Evolutionary conservation across 2,113 vertebrate species (phyloP), one percentile per base, ranked within the genome.

Genomic region (Acinonyx jubatus): DNA sequence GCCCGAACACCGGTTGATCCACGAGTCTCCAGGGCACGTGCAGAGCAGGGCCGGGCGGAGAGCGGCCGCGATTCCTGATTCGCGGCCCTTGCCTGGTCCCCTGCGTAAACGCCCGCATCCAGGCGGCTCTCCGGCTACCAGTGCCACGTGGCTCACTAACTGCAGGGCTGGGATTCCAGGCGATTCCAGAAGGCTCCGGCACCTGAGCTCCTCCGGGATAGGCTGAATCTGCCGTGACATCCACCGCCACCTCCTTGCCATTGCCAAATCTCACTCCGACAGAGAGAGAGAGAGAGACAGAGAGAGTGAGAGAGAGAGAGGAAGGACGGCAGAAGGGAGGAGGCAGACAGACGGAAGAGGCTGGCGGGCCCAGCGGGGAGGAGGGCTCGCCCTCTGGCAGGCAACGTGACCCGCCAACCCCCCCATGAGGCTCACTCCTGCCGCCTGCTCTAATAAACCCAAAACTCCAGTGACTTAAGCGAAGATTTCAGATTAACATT

Each of bases 401-500:
- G 73, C 94, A 83, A 57, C 16, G 78, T 93, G 97, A 93, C 98
- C 98, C 21, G 19, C 92, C 96, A 33, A 23, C 48, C 57, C 89
- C 91, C 92, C 71, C 83, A 48, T 0, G 96, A 95, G 96, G 81
- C 93, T 33, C 71, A 12, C 71, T 69, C 73, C 84, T 36, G 91
- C 93, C 14, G 95, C 85, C 97, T 96, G 96, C 82, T 95, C 95
- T 98, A 98, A 98, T 98, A 96, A 97, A 98, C 98, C 82, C 68
- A 52, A 97, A 97, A 97, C 97, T 97, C 97, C 96, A 95, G 98
- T 97, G 98, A 94, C 93, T 97, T 91, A 74, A 93, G 80, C 50
- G 91, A 92, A 92, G 97, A 91, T 96, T 98, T 95, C 97, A 98
- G 98, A 98, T 98, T 98, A 98, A 98, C 98, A 98, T 98, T 98